Conservation (phyloP, 2,113 vertebrate genomes). For the Mandrillus leucophaeus region DNA sequence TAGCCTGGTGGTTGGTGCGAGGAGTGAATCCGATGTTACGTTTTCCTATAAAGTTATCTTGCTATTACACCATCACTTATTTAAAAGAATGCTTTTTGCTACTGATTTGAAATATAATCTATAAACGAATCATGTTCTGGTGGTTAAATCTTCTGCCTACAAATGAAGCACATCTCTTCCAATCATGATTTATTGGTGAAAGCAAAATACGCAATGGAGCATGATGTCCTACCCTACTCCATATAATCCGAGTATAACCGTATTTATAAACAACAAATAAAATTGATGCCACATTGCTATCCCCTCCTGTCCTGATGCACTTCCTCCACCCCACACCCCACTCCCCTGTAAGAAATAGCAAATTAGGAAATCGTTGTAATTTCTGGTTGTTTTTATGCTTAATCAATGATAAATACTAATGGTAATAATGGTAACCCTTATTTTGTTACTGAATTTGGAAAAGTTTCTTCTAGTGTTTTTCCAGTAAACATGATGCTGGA, state of each 20-base stretch:
- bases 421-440: background rate
- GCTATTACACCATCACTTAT: background rate
- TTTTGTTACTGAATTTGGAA: background rate
- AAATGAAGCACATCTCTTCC: background rate
- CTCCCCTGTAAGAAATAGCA: background rate
- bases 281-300: background rate
- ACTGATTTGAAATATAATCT: background rate
- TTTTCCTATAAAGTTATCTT: background rate
- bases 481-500: background rate
- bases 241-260: no score
- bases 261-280: slow-evolving; percentile 2
- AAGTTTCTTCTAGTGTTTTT: background rate
- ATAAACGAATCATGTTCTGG: background rate
- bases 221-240: background rate
- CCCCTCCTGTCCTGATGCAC: background rate
- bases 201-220: background rate
- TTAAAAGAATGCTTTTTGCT: background rate
- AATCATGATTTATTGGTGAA: background rate
- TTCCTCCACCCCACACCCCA: background rate
- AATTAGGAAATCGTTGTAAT: background rate
- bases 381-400: background rate
- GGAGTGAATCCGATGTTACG: background rate
- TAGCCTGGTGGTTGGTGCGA: background rate
- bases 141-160: background rate
- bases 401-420: background rate